These are phyloP conservation scores for Sciurus niger DNA, from an alignment of 2,113 vertebrate genomes.

Conservation along the genomic window DNA sequence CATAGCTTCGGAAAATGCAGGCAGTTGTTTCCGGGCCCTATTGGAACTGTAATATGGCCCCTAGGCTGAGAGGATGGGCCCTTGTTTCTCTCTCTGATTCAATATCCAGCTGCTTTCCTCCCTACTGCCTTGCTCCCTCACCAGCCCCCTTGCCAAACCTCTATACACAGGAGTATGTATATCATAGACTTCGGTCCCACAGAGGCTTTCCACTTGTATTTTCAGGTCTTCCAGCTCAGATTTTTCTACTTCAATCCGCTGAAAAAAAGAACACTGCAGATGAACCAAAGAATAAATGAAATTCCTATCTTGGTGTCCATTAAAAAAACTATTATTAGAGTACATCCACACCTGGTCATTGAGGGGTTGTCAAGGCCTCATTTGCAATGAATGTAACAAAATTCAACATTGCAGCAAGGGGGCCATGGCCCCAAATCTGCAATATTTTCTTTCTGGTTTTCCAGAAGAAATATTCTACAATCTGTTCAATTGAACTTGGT, in stretches of 20 bases:
- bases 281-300: background rate
- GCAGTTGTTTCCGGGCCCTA: background rate
- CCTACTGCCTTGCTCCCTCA: background rate
- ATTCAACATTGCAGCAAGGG: background rate
- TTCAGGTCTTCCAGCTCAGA: background rate
- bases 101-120: background rate
- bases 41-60: too few relatives aligned
- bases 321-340: background rate
- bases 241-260: background rate
- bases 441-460: background rate
- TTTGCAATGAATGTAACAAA: background rate
- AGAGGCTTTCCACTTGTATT: background rate
- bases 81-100: too few relatives aligned
- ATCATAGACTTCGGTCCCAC: background rate
- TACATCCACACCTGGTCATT: background rate
- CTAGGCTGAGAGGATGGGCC: background rate
- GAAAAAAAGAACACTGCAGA: too few relatives aligned
- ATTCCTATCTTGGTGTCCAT: background rate
- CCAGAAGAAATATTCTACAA: background rate
- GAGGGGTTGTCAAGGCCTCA: background rate
- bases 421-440: too few relatives aligned
- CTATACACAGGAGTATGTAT: background rate
- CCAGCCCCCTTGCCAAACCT: background rate
- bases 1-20: background rate
- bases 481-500: too few relatives aligned